These are phyloP conservation scores for Erebia ligea DNA, from an alignment of 2,888 invertebrate species.

Conservation along the genomic window DNA sequence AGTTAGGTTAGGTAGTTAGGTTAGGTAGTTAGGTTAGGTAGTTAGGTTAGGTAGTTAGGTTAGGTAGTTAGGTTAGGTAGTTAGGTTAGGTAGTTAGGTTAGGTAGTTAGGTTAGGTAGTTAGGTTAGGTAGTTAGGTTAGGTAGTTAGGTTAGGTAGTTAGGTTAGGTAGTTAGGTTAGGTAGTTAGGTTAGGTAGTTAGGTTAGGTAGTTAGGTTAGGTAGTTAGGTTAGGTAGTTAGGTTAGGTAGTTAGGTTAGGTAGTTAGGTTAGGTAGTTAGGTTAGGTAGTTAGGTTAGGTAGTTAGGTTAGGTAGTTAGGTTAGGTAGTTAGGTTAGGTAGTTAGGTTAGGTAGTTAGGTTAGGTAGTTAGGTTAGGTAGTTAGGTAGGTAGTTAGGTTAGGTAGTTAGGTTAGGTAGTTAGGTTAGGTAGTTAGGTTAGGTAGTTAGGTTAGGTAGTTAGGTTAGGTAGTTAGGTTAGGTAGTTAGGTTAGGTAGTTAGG, in stretches of 20 bases:
- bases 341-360: slow-evolving; percentile 37
- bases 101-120: too few relatives aligned
- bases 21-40: too few relatives aligned
- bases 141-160: too few relatives aligned
- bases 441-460: slow-evolving; percentile 30
- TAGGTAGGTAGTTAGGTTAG: slow-evolving; percentile 40
- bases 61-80: too few relatives aligned
- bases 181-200: too few relatives aligned
- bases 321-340: slow-evolving; percentile 39
- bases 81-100: too few relatives aligned
- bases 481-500: slow-evolving; percentile 32
- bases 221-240: background rate
- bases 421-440: slow-evolving; percentile 33
- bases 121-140: too few relatives aligned
- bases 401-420: slow-evolving; percentile 35
- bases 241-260: slow-evolving; percentile 33
- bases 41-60: too few relatives aligned
- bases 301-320: slow-evolving; percentile 39
- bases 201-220: too few relatives aligned
- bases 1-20: too few relatives aligned
- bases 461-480: slow-evolving; percentile 30
- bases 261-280: slow-evolving; percentile 39
- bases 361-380: slow-evolving; percentile 40
- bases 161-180: too few relatives aligned
- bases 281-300: slow-evolving; percentile 38